Percentiles rank a stretch among this genome's conserved stretches.
Evolutionary conservation across 2,888 invertebrate species (phyloP).

Genomic region (Entomobrya proxima): DNA sequence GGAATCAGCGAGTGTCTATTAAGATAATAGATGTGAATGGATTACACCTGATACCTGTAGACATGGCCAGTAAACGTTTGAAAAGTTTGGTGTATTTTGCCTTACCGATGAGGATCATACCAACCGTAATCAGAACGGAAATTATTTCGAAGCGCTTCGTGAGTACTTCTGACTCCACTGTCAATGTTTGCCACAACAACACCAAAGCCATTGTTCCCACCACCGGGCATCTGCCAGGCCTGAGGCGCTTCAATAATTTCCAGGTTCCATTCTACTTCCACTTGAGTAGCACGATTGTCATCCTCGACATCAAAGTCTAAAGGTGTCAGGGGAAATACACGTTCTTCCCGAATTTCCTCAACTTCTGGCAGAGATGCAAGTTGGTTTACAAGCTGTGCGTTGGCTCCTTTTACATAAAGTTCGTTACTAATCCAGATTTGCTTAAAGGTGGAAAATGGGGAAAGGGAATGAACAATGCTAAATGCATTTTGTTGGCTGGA

Average conservation of each 20-base stretch:
- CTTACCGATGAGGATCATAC: constrained; percentile 56
- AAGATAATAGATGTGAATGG: too few species aligned
- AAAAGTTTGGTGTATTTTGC: too few species aligned
- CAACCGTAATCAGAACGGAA: constrained; percentile 40
- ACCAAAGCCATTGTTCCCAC: constrained; percentile 55
- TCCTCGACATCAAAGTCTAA: neutral
- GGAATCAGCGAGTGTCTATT: too few species aligned
- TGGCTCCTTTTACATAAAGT: constrained; percentile 14
- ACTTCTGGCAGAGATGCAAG: constrained; percentile 23
- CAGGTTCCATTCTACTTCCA: constrained; percentile 55
- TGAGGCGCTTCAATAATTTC: constrained; percentile 43
- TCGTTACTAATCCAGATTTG: constrained; percentile 39
- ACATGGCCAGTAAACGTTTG: too few species aligned
- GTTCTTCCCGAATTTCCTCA: constrained; percentile 25
- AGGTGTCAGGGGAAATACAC: neutral
- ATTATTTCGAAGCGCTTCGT: constrained; percentile 23
- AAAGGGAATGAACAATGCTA: neutral
- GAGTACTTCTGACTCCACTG: constrained; percentile 43
- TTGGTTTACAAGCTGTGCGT: constrained; percentile 11
- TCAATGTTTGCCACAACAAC: constrained; percentile 46
- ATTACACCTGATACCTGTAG: too few species aligned
- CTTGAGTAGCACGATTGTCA: neutral
- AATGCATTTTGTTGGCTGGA: constrained; percentile 19
- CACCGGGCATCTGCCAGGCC: constrained; percentile 53
- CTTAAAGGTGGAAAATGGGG: neutral